Percentiles rank a stretch among this genome's conserved stretches.
Evolutionary conservation across 2,888 invertebrate species (phyloP).

Genomic region (Griposia aprilina): DNA sequence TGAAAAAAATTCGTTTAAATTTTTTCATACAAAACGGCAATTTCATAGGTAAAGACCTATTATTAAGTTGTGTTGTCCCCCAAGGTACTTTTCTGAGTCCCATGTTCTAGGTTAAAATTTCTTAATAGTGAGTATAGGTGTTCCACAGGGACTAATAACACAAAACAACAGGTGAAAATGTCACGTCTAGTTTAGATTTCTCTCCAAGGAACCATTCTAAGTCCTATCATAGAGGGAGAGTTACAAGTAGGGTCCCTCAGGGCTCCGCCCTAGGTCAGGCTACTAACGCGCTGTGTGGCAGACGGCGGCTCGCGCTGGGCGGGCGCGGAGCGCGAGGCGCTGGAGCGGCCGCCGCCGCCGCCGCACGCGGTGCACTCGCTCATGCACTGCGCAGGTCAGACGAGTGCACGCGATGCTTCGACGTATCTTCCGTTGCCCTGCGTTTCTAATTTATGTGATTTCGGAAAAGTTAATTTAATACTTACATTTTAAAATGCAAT

Average conservation of each 20-base stretch:
- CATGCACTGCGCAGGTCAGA: slow-evolving; percentile 95
- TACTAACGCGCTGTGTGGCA: slow-evolving; percentile 65
- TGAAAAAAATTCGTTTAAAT: no score
- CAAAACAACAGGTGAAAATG: neutral
- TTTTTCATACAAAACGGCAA: no score
- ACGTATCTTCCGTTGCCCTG: neutral
- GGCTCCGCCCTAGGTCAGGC: no score
- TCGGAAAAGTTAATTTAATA: neutral
- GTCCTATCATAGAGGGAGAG: neutral
- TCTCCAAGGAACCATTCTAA: neutral
- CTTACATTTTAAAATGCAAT: no score
- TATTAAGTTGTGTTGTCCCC: slow-evolving; percentile 21
- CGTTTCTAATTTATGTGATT: slow-evolving; percentile 36
- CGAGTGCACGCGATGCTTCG: slow-evolving; percentile 14
- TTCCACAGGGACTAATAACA: neutral
- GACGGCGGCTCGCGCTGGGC: slow-evolving; percentile 86
- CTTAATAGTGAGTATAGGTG: neutral
- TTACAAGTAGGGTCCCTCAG: slow-evolving; percentile 2
- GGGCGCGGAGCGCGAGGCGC: slow-evolving; percentile 88
- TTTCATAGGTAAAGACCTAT: no score
- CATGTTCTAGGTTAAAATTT: neutral
- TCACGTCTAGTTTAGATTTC: neutral
- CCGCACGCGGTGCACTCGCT: slow-evolving; percentile 91
- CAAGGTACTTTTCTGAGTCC: slow-evolving; percentile 54
- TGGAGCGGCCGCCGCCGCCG: slow-evolving; percentile 94